These are phyloP conservation scores for Tiaroga cobitis DNA, from an alignment of 2,797 vertebrate genomes.

Conservation along the genomic window DNA sequence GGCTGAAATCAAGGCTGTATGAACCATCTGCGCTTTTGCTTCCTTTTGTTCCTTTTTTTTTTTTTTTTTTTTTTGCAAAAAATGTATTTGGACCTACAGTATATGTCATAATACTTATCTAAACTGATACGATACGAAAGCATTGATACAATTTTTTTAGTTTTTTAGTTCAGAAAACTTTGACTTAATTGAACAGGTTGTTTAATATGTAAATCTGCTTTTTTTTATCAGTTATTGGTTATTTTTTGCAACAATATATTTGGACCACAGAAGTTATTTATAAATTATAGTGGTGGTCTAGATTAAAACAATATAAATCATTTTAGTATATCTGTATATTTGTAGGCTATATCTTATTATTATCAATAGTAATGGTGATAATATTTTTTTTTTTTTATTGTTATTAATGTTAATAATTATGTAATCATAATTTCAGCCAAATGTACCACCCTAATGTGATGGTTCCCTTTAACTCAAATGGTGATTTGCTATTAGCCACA, in stretches of 20 bases:
- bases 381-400: neutral
- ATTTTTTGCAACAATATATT: neutral
- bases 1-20: constrained; percentile 24
- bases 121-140: neutral
- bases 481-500: neutral
- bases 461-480: neutral
- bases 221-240: neutral
- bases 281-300: neutral
- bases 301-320: neutral
- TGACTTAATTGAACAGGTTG: neutral
- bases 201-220: neutral
- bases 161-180: too few relatives aligned
- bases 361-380: neutral
- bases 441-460: neutral
- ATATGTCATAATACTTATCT: neutral
- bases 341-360: neutral
- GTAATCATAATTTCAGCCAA: neutral
- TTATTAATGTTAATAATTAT: neutral
- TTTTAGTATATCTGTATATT: neutral
- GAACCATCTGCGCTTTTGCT: neutral
- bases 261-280: neutral
- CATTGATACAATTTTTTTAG: too few relatives aligned
- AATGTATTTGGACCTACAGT: neutral
- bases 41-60: constrained; percentile 20
- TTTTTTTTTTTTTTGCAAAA: neutral